Conservation (phyloP, 2,888 invertebrate genomes). For the Lottia gigantea region DNA sequence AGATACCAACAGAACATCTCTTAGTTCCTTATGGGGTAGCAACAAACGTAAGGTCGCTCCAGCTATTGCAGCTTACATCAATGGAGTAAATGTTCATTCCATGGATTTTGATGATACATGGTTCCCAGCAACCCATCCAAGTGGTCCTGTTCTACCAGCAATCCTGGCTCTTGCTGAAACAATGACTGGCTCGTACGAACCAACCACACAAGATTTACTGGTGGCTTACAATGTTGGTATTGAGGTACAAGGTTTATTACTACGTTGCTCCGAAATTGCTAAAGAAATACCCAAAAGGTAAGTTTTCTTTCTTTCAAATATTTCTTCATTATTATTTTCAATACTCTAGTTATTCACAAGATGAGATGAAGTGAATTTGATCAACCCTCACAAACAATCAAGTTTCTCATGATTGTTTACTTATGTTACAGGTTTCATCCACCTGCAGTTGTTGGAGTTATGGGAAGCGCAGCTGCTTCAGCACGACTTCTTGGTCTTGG, state of each 20-base stretch:
- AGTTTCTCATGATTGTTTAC: too few species aligned
- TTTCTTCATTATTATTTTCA: too few species aligned
- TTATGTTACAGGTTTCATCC: constrained; percentile 45
- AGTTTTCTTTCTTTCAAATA: too few species aligned
- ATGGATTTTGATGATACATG: constrained; percentile 59
- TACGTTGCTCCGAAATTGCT: constrained; percentile 45
- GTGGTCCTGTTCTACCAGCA: constrained; percentile 49
- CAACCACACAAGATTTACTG: constrained; percentile 40
- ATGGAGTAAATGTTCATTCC: constrained; percentile 48
- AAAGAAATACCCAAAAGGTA: constrained; percentile 48
- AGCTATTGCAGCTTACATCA: constrained; percentile 43
- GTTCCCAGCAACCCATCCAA: constrained; percentile 55
- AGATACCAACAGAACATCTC: not conserved
- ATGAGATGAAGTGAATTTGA: too few species aligned
- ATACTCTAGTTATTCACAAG: too few species aligned
- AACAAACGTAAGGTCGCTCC: constrained; percentile 25
- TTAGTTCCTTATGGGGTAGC: constrained; percentile 31
- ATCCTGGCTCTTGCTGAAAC: constrained; percentile 43
- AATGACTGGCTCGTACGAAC: constrained; percentile 31
- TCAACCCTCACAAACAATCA: too few species aligned
- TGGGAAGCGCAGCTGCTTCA: constrained; percentile 53
- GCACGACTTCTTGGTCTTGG: constrained; percentile 43
- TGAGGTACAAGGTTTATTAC: constrained; percentile 48
- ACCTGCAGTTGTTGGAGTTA: constrained; percentile 54
- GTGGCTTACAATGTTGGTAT: constrained; percentile 54